A percentile compares a stretch with the other conserved stretches of the same genome.
Conservation (phyloP, 2,888 invertebrate genomes). For the Eurois occulta region DNA sequence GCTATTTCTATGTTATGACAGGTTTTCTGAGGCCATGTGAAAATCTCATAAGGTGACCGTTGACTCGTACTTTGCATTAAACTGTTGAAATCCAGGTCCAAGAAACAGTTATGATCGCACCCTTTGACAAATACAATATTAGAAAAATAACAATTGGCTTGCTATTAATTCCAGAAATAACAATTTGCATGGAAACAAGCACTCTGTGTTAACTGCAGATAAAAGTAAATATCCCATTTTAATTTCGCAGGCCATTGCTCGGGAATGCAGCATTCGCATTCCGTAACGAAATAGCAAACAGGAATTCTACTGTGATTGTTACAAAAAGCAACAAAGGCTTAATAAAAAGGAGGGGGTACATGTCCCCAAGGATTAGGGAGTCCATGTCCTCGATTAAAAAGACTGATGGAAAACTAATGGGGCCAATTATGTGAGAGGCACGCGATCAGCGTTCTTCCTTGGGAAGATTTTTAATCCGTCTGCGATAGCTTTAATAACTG, state of each 20-base stretch:
- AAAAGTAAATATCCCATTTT: slow-evolving; percentile 41
- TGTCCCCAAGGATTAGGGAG: slow-evolving; percentile 43
- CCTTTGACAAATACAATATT: slow-evolving; percentile 9
- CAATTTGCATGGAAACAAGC: slow-evolving; percentile 33
- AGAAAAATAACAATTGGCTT: slow-evolving; percentile 9
- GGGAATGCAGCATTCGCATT: slow-evolving; percentile 47
- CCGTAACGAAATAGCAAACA: slow-evolving; percentile 29
- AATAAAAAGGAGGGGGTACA: background rate
- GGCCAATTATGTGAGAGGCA: slow-evolving; percentile 62
- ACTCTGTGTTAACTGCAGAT: slow-evolving; percentile 4
- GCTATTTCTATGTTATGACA: too few species aligned
- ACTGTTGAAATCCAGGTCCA: background rate
- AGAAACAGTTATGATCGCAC: background rate
- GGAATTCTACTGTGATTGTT: slow-evolving; percentile 27
- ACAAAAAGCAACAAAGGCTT: slow-evolving; percentile 18
- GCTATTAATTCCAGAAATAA: slow-evolving; percentile 12
- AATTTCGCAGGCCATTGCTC: slow-evolving; percentile 58
- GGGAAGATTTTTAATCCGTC: slow-evolving; percentile 48
- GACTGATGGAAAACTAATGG: slow-evolving; percentile 80
- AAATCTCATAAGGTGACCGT: background rate
- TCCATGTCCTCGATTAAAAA: slow-evolving; percentile 65
- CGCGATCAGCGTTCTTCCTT: slow-evolving; percentile 46
- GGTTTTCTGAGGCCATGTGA: too few species aligned
- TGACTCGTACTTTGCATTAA: background rate
- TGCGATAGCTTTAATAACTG: slow-evolving; percentile 46